Evolutionary conservation across 1,140 invertebrate genomes (phyloP), one percentile per base, ranked within the genome.

Genomic region (Drosophila repletoides): DNA sequence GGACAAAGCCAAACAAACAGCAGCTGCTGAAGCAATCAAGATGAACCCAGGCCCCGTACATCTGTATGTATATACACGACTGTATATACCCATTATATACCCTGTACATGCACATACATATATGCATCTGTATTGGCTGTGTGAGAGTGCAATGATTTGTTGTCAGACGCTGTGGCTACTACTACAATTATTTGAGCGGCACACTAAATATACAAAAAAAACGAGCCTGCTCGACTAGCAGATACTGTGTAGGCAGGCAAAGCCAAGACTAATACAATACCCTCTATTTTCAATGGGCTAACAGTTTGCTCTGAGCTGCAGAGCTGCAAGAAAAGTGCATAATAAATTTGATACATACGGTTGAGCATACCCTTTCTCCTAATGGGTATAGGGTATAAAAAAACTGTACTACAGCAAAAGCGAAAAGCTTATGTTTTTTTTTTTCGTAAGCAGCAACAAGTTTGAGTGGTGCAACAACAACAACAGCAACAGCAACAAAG

Each of bases 371-470:
- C 38, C 38, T 10, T 5, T 41, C 1, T 43, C 12, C 14, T 10
- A 14, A 14, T 15, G 43, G 43, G 43, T 46, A 53, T 33, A 53
- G 56, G 38, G 56, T 43, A 59, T 40, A 51, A 65, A 60, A 66
- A 72, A 67, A 26, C 40, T 31, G 38, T 52, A 61, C 41, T 31
- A 60, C 28, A 31, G 56, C 70, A 64, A 63, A 68, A 68, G 43
- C 55, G 51, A 68, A 81, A 80, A 67, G 45, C 53, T 73, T 56
- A 53, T 81, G 68, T 72, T 68, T 41, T 52, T 58, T 75, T 46
- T 71, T 73, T 84, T 79, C 74, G 65, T 83, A 84, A 83, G 77
- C 73, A 63, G 60, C 70, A 79, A 70, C 77, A 76, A 77, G 69
- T 83, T 73, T 74, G 38, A 74, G 79, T 74, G 70, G 70, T 72